These are phyloP conservation scores for Polyergus mexicanus DNA, from an alignment of 1,140 invertebrate genomes.

Conservation along the genomic window DNA sequence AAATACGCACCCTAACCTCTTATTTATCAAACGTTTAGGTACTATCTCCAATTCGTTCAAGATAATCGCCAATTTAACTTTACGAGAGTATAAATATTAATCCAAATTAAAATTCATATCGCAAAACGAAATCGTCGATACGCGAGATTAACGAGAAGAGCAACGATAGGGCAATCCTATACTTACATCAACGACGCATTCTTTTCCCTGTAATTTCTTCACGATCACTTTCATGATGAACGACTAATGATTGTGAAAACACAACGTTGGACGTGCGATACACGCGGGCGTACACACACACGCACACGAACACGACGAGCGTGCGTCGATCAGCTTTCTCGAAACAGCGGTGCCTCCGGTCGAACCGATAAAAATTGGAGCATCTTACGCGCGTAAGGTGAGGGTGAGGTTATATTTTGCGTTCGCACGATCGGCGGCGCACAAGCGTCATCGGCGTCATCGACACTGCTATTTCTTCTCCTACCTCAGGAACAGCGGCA, in stretches of 20 bases:
- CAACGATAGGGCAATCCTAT: not conserved
- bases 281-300: not conserved
- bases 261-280: not conserved
- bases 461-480: not conserved
- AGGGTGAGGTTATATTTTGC: conserved; percentile 70
- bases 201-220: conserved; percentile 81
- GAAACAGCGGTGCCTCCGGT: conserved; percentile 22
- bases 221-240: conserved; percentile 81
- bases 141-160: not conserved
- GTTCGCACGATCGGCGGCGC: conserved; percentile 48
- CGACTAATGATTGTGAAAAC: not conserved
- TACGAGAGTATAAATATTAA: not conserved
- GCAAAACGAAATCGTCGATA: not conserved
- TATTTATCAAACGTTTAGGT: not conserved
- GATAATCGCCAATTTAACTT: not conserved
- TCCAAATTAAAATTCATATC: not conserved
- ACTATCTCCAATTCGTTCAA: not conserved
- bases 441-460: conserved; percentile 62
- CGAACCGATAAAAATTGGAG: conserved; percentile 40
- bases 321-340: conserved; percentile 63
- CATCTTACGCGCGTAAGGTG: conserved; percentile 64
- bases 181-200: conserved; percentile 82
- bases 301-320: too few species aligned
- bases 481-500: conserved; percentile 2
- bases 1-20: not conserved